Evolutionary conservation across 92 coral and sea anemone species (phyloP), one percentile per base, ranked within the genome.

Genomic region (Siderastrea radians): DNA sequence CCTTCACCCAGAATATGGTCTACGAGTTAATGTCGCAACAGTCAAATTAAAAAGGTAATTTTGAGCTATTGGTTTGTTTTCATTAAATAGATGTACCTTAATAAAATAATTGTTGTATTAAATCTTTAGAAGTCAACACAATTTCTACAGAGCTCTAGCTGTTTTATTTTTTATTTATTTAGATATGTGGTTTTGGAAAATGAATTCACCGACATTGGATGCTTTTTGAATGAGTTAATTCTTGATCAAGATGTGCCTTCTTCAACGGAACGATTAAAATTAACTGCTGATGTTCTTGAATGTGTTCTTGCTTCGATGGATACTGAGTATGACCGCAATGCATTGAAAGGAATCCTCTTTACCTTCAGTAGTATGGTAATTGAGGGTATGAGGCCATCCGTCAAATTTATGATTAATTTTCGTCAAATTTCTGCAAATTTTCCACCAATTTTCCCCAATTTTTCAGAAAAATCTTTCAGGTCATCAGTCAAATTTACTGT

Each of bases 111-210:
- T 26, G 38, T 26, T 26, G 38, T 26, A 26, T 26, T 26, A 26
- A 26, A 26, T 26, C 38, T 26, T 26, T 26, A 26, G 38, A 26
- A 26, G 38, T 26, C 38, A 26, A 26, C 38, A 26, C 49, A 55
- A 55, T 7, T 55, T 55, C 13, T 55, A 55, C 7, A 57, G 61
- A 57, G 61, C 61, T 57, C 61, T 4, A 57, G 9, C 4, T 68
- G 19, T 82, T 26, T 82, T 6, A 3, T 58, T 38, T 48, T 75
- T 12, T 16, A 54, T 72, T 51, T 75, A 10, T 49, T 6, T 74
- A 91, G 94, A 72, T 91, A 86, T 62, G 54, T 91, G n/a, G 68
- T 91, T 12, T 57, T 91, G 68, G 89, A 91, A 67, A 91, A 91
- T 82, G 89, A 75, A 66, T 66, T 67, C 10, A 75, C 72, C 2